phyloP scores from a whole-genome alignment of 2,888 invertebrate genomes.

The Automeris io region DNA sequence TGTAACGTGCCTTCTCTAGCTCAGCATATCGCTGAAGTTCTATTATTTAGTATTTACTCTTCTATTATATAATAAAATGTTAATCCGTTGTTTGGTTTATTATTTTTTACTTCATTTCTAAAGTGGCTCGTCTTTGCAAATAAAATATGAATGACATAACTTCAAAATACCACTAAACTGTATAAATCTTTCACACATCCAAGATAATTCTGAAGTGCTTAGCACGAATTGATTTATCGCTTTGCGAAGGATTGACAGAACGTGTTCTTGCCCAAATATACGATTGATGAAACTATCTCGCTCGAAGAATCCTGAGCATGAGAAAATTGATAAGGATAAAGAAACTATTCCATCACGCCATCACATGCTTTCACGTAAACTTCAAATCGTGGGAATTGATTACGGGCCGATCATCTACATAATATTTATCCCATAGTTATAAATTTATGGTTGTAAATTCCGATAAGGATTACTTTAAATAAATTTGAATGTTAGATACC shows the following conservation, averaged over 20 bases:
- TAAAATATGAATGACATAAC: too few relatives aligned
- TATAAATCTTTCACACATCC: not conserved
- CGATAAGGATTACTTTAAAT: conserved; percentile 12
- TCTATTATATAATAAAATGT: too few relatives aligned
- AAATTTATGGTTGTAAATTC: conserved; percentile 8
- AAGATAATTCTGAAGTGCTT: not conserved
- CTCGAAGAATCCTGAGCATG: conserved; percentile 41
- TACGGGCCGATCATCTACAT: conserved; percentile 36
- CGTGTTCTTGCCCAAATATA: not conserved
- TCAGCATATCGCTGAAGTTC: too few relatives aligned
- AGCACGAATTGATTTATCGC: not conserved
- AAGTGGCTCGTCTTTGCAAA: too few relatives aligned
- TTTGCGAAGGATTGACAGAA: not conserved
- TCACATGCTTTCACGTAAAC: conserved; percentile 51
- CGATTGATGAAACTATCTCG: conserved; percentile 26
- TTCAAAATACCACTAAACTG: too few relatives aligned
- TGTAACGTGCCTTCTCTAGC: conserved; percentile 27
- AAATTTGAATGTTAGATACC: conserved; percentile 9
- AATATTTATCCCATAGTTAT: conserved; percentile 16
- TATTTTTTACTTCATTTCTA: too few relatives aligned
- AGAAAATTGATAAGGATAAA: conserved; percentile 59
- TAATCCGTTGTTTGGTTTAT: too few relatives aligned
- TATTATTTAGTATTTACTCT: too few relatives aligned
- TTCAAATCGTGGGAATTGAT: conserved; percentile 54
- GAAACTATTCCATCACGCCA: conserved; percentile 39